Base-by-base conservation (phyloP, 2,888 invertebrate genomes). In the Agriopis aurantiaria region DNA sequence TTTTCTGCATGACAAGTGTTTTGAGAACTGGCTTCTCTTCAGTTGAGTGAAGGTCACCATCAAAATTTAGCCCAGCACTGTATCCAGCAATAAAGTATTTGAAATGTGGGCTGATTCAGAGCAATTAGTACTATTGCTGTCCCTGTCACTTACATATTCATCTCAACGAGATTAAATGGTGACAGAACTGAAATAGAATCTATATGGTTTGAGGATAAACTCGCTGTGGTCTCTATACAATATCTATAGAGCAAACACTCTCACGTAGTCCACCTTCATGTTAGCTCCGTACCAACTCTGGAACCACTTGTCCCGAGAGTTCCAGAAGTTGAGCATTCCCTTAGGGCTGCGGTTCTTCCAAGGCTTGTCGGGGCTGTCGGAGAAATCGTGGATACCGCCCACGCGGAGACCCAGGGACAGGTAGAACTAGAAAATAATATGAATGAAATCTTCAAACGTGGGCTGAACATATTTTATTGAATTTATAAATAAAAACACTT, bases 331-430 rank as follows among this genome's bases (percentile, higher is more conserved):
- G 11, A 95, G 88, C 85, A 95, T 95, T 0, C 96, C 96, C 81
- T 96, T 96, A 1, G 95, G 95, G 66, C 95, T 95, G 6, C 88
- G 86, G 85, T 98, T 97, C 63, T 78, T 90, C 98, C 98, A 98
- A 0, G 98, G 98, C 83, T 98, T 98, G 56, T 90, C 89, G 0
- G 88, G 79, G 68, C 86, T 84, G 79, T 98, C 97, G 0, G 96
- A 93, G 84, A 97, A 98, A 85, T 96, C 96, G 68, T 96, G 95
- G 58, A 96, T 90, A 9, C 98, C 98, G 0, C 97, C 98, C n/a
- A 97, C 97, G 6, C 97, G 96, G 5, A 98, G 94, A 11, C 98
- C 98, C 40, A 98, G 85, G 0, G 96, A 95, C 10, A 98, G 84
- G 86, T 96, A 97, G 94, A 97, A 96, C 96, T 97, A 92, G n/a